Conservation (phyloP, 2,888 invertebrate species). For the Euproctis similis region DNA sequence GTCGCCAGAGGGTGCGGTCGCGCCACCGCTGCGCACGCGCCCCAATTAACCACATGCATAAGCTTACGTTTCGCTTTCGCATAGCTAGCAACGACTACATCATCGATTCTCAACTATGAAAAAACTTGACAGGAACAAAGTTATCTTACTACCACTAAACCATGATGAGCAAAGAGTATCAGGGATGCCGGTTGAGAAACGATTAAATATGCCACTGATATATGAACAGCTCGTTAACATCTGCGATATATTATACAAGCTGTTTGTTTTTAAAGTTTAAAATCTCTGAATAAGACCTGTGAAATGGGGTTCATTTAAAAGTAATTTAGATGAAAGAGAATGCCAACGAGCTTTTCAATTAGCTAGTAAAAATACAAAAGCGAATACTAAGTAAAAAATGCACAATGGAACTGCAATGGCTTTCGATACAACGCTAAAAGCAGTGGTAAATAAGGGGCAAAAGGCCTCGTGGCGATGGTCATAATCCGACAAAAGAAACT, state of each 20-base stretch:
- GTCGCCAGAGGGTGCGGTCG: slow-evolving; percentile 41
- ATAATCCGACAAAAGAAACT: no score
- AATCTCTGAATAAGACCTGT: no score
- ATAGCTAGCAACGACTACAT: slow-evolving; percentile 10
- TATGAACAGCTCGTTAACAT: background rate
- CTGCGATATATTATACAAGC: no score
- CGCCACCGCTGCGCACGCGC: slow-evolving; percentile 49
- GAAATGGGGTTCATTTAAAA: no score
- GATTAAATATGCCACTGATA: slow-evolving; percentile 2
- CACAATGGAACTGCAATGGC: slow-evolving; percentile 8
- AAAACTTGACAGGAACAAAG: background rate
- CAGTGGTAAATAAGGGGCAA: background rate
- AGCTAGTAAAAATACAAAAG: slow-evolving; percentile 26
- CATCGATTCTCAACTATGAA: slow-evolving; percentile 4
- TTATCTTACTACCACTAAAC: background rate
- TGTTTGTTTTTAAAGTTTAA: no score
- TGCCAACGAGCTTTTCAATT: slow-evolving; percentile 1
- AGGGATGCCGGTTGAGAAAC: slow-evolving; percentile 7
- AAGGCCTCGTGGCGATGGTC: no score
- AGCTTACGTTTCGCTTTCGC: slow-evolving; percentile 21
- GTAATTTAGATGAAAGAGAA: slow-evolving; percentile 1
- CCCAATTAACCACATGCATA: slow-evolving; percentile 30
- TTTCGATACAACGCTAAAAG: background rate
- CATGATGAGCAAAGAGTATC: no score
- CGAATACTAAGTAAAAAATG: slow-evolving; percentile 14